These are phyloP conservation scores for Pardosa pseudoannulata DNA, from an alignment of 2,888 invertebrate genomes.

Conservation along the genomic window DNA sequence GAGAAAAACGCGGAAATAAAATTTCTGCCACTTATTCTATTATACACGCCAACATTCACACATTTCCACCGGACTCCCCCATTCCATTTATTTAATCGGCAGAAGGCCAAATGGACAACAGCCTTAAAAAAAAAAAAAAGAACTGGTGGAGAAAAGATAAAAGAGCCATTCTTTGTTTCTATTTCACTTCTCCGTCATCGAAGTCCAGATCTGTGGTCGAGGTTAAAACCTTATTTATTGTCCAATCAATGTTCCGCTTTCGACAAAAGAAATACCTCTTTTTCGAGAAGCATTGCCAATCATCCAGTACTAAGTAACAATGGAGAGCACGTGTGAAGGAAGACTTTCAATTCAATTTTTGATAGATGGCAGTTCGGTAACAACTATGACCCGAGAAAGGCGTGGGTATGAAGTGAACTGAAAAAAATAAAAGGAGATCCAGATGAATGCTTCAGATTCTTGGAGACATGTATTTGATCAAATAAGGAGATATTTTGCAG, in stretches of 20 bases:
- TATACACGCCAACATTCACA: not conserved
- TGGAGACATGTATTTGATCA: too few relatives aligned
- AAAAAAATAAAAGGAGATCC: too few relatives aligned
- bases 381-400: not conserved
- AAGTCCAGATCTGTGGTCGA: not conserved
- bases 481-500: too few relatives aligned
- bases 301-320: not conserved
- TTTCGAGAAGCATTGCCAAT: not conserved
- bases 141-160: too few relatives aligned
- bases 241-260: not conserved
- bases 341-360: not conserved
- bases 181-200: not conserved
- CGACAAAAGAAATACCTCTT: not conserved
- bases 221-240: slow-evolving; percentile 5
- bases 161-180: too few relatives aligned
- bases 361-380: slow-evolving; percentile 2
- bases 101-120: not conserved
- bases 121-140: not conserved
- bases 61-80: not conserved
- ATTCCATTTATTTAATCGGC: not conserved
- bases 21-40: not conserved
- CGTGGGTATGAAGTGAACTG: not conserved
- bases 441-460: too few relatives aligned
- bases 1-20: not conserved
- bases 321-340: not conserved